Evolutionary conservation across 2,888 invertebrate genomes (phyloP), one percentile per base, ranked within the genome.

Genomic region (Lobophora halterata): DNA sequence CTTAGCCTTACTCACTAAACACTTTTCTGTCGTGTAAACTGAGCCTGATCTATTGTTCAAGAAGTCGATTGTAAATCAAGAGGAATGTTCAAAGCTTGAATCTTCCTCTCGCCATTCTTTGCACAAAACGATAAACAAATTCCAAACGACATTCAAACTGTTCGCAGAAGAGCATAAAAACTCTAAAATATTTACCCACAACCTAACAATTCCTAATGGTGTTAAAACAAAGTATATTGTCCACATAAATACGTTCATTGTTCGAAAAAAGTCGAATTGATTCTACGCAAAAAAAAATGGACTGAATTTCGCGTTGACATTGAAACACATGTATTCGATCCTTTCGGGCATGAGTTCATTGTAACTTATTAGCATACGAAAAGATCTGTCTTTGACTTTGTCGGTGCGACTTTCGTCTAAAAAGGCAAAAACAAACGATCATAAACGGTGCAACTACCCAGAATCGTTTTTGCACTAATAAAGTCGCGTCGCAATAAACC

Each of bases 321-420:
- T 77, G 66, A 66, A 65, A 70, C 77, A 76, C 55, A 65, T 70
- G 72, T 65, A 55, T 43, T 54, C 64, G 65, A 72, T 62, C 69
- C 58, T 66, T 66, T 69, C 65, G 66, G 69, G 52, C 72, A 63
- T 55, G 66, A 71, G 79, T 83, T 82, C 82, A 72, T 70, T 76
- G 83, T 74, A 75, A 78, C 79, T 55, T 70, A 82, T 85, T 86
- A 73, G 71, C 82, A 85, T 86, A 72, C 71, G 75, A 82, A 86
- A 80, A 78, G 79, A 67, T 61, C 49, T 60, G 65, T 52, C 69
- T 66, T 62, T 64, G 74, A 75, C 74, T 72, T 77, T 72, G 77
- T 64, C 77, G 77, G 73, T 65, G 54, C 62, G 66, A 76, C 79
- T 79, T 79, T 82, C 75, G 66, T 69, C 60, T 62, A 66, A 74